Percentiles rank a stretch among this genome's conserved stretches.
phyloP scores from a whole-genome alignment of 2,888 invertebrate species.

The Callinectes sapidus region DNA sequence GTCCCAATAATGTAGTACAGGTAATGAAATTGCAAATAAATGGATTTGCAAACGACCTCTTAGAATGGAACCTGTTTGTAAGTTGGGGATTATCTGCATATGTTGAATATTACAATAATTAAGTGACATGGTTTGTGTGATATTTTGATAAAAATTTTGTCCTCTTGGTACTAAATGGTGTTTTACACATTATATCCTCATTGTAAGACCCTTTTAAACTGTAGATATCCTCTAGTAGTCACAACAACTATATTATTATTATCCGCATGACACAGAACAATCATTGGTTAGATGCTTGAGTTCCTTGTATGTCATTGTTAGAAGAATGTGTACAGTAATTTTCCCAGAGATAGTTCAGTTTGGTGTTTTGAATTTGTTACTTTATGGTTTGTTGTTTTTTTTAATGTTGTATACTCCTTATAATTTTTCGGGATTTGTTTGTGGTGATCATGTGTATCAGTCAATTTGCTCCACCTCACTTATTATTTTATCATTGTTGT shows the following conservation, averaged over 20 bases:
- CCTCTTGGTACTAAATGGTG: not conserved
- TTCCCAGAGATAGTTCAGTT: conserved; percentile 27
- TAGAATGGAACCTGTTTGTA: no score
- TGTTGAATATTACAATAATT: conserved; percentile 4
- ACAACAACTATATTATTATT: conserved; percentile 15
- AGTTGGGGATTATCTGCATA: not conserved
- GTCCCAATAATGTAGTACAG: no score
- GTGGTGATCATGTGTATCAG: conserved; percentile 42
- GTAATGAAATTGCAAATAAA: no score
- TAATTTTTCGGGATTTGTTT: conserved; percentile 39
- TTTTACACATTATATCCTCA: conserved; percentile 19
- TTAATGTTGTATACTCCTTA: conserved; percentile 45
- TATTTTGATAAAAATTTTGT: conserved; percentile 10
- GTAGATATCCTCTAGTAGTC: conserved; percentile 40
- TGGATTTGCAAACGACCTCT: no score
- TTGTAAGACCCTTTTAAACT: conserved; percentile 46
- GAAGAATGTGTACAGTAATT: conserved; percentile 47
- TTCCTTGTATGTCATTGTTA: conserved; percentile 54
- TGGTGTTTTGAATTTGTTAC: conserved; percentile 41
- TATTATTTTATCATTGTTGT: not conserved
- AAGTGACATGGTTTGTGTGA: not conserved
- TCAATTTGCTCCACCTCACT: not conserved
- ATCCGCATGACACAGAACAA: conserved; percentile 47
- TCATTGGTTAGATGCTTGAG: conserved; percentile 60
- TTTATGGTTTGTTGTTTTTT: conserved; percentile 11